A percentile compares a stretch with the other conserved stretches of the same genome.
Evolutionary conservation across 1,140 invertebrate genomes (phyloP).

Genomic region (Zophobas morio): DNA sequence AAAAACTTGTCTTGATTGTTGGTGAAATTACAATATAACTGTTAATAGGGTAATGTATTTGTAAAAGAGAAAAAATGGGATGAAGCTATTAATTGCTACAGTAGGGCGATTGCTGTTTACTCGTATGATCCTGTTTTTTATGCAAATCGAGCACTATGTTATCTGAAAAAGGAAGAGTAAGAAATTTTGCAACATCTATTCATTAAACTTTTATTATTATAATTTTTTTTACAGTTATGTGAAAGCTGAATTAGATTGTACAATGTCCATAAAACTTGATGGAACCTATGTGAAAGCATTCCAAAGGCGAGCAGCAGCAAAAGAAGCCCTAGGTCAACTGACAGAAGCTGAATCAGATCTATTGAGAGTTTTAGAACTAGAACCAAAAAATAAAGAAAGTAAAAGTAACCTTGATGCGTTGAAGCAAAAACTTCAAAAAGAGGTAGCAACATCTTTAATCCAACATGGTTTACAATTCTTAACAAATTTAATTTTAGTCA

Average conservation of each 20-base stretch:
- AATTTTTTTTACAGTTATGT: conserved; percentile 73
- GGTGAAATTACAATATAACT: too few species aligned
- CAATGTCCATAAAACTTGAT: conserved; percentile 79
- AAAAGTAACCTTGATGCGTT: conserved; percentile 73
- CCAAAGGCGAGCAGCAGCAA: conserved; percentile 80
- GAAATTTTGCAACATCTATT: conserved; percentile 53
- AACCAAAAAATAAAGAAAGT: conserved; percentile 80
- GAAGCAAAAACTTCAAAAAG: conserved; percentile 68
- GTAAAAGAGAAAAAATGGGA: conserved; percentile 85
- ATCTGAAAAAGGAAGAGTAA: conserved; percentile 88
- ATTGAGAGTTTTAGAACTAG: conserved; percentile 76
- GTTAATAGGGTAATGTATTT: conserved; percentile 79
- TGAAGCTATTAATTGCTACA: conserved; percentile 86
- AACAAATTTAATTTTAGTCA: conserved; percentile 9
- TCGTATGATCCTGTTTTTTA: conserved; percentile 86
- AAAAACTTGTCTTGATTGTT: conserved; percentile 45
- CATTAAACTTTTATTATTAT: neutral
- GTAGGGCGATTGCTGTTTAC: conserved; percentile 82
- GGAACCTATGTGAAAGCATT: conserved; percentile 85
- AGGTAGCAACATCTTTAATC: too few species aligned
- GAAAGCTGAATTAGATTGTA: conserved; percentile 84
- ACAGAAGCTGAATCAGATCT: conserved; percentile 79
- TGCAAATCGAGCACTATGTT: conserved; percentile 91
- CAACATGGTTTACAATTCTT: neutral
- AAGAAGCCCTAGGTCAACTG: conserved; percentile 75